These are phyloP conservation scores for Noturus placidus DNA, from an alignment of 2,113 vertebrate genomes.

Conservation along the genomic window DNA sequence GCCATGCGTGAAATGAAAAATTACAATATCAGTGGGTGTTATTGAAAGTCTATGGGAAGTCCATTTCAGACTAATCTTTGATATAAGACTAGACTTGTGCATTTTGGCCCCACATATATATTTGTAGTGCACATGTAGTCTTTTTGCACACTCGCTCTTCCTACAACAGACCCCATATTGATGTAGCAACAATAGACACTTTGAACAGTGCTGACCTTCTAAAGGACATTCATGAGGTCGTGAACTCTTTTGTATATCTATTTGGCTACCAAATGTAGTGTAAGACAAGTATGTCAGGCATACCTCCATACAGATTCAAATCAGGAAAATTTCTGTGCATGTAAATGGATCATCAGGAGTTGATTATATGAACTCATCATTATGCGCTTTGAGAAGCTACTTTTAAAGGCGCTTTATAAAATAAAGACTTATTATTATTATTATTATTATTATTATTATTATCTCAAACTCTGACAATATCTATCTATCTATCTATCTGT, in stretches of 20 bases:
- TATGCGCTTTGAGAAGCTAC: too few relatives aligned
- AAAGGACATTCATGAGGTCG: not conserved
- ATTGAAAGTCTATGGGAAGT: not conserved
- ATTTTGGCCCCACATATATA: not conserved
- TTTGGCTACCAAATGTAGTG: not conserved
- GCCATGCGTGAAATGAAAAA: not conserved
- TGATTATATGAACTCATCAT: not conserved
- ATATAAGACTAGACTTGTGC: not conserved
- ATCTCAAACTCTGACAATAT: constrained; percentile 2
- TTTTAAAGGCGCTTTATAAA: too few relatives aligned
- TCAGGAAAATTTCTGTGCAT: not conserved
- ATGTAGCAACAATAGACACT: constrained; percentile 12
- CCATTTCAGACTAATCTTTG: not conserved
- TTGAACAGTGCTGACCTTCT: not conserved
- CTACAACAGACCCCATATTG: not conserved
- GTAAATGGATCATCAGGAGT: not conserved
- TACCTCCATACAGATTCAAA: not conserved
- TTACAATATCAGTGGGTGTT: not conserved
- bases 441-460: too few relatives aligned
- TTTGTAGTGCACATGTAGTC: not conserved
- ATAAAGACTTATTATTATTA: too few relatives aligned
- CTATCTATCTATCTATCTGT: constrained; percentile 34
- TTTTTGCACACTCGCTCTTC: not conserved
- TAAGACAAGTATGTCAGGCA: not conserved
- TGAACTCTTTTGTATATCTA: not conserved